Evolutionary conservation across 2,888 invertebrate species (phyloP).

Genomic region (Iselma pallidipennis): DNA sequence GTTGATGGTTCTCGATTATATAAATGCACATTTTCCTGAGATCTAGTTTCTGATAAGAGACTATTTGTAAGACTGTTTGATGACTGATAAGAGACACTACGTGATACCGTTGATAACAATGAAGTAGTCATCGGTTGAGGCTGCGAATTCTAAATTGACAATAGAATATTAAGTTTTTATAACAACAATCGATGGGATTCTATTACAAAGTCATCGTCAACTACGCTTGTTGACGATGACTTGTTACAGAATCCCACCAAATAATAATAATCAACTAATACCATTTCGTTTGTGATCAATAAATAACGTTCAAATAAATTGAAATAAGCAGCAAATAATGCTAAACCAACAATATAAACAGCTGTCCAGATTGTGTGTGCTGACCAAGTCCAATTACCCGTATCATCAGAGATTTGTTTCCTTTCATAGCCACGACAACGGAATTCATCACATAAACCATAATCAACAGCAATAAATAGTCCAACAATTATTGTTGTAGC

Average conservation of each 20-base stretch:
- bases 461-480: slow-evolving; percentile 64
- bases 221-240: too few relatives aligned
- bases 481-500: slow-evolving; percentile 65
- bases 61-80: slow-evolving; percentile 25
- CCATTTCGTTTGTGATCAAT: slow-evolving; percentile 40
- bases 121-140: slow-evolving; percentile 44
- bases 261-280: slow-evolving; percentile 27
- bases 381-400: slow-evolving; percentile 58
- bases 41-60: slow-evolving; percentile 4
- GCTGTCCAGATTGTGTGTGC: slow-evolving; percentile 62
- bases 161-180: too few relatives aligned
- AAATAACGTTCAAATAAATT: slow-evolving; percentile 56
- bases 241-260: too few relatives aligned
- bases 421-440: slow-evolving; percentile 61
- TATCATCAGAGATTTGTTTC: slow-evolving; percentile 50
- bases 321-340: slow-evolving; percentile 60
- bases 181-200: too few relatives aligned
- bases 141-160: slow-evolving; percentile 36
- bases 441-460: slow-evolving; percentile 65
- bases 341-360: slow-evolving; percentile 60
- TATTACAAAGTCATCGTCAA: too few relatives aligned
- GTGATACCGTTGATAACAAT: slow-evolving; percentile 59
- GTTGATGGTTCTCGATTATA: slow-evolving; percentile 46
- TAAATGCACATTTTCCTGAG: slow-evolving; percentile 21
- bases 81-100: slow-evolving; percentile 58